Percentiles rank a stretch among this genome's conserved stretches.
Evolutionary conservation across 2,113 vertebrate species (phyloP).

Genomic region (Chitala chitala): DNA sequence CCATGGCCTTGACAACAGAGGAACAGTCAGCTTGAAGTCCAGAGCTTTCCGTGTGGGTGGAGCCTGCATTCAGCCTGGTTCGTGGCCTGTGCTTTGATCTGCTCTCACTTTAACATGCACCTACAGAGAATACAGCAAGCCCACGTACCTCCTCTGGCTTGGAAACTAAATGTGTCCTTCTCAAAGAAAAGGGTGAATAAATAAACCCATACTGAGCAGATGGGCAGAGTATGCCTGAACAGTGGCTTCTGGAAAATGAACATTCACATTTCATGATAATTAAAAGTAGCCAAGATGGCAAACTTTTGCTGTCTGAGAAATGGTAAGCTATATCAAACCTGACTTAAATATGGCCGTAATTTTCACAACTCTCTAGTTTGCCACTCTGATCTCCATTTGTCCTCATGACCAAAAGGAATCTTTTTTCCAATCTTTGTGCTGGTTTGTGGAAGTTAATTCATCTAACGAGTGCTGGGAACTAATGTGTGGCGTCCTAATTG

Average conservation of each 20-base stretch:
- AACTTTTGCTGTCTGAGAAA: not conserved
- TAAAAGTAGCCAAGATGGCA: not conserved
- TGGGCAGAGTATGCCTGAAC: not conserved
- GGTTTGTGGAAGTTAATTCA: too few species aligned
- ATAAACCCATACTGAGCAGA: not conserved
- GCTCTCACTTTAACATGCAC: not conserved
- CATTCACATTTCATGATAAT: not conserved
- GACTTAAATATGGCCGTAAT: not conserved
- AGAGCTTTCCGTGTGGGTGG: not conserved
- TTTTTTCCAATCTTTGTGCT: too few species aligned
- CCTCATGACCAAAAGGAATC: too few species aligned
- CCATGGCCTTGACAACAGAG: not conserved
- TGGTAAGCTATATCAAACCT: slow-evolving; percentile 5
- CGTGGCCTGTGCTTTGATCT: not conserved
- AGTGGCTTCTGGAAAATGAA: not conserved
- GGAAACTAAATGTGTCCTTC: slow-evolving; percentile 7
- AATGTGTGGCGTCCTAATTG: slow-evolving; percentile 27
- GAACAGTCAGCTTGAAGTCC: not conserved
- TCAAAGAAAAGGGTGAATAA: not conserved
- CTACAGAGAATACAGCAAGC: not conserved
- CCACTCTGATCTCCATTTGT: too few species aligned
- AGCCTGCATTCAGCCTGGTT: not conserved
- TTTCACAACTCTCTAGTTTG: too few species aligned
- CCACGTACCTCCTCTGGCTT: not conserved
- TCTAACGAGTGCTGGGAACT: slow-evolving; percentile 28